Evolutionary conservation across 2,113 vertebrate species (phyloP).

Genomic region (Galeopterus variegatus): DNA sequence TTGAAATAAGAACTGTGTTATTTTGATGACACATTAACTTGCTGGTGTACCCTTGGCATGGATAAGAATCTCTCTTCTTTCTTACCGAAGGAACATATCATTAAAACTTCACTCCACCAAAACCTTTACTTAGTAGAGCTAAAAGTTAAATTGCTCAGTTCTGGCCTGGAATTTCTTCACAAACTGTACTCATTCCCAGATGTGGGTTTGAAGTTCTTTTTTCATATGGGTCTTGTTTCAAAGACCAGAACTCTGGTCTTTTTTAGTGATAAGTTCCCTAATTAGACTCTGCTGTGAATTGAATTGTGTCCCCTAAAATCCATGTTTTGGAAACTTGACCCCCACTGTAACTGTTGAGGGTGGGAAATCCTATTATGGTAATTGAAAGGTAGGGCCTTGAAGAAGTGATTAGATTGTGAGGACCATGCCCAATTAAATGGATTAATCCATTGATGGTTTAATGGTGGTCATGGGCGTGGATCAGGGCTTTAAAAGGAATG

Average conservation of each 20-base stretch:
- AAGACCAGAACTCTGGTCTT: neutral
- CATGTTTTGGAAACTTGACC: too few species aligned
- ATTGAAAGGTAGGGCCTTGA: too few species aligned
- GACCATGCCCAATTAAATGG: too few species aligned
- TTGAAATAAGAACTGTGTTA: conserved; percentile 3
- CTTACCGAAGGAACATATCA: neutral
- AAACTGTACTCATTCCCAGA: neutral
- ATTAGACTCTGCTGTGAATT: neutral
- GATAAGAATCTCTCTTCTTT: neutral
- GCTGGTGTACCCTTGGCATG: neutral
- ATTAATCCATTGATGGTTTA: too few species aligned
- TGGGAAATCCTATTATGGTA: too few species aligned
- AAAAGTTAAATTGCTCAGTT: neutral
- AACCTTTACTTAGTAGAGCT: neutral
- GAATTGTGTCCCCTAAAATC: too few species aligned
- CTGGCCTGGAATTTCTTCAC: neutral
- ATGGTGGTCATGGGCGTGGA: too few species aligned
- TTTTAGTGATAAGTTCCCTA: neutral
- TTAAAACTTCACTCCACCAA: neutral
- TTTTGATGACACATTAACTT: neutral
- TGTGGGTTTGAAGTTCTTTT: neutral
- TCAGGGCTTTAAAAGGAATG: too few species aligned
- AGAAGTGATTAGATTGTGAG: too few species aligned
- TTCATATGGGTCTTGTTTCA: neutral
- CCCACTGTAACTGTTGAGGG: too few species aligned